Conservation (phyloP, 37 sponge, comb jelly and placozoan genomes). For the Petrosia ficiformis region DNA sequence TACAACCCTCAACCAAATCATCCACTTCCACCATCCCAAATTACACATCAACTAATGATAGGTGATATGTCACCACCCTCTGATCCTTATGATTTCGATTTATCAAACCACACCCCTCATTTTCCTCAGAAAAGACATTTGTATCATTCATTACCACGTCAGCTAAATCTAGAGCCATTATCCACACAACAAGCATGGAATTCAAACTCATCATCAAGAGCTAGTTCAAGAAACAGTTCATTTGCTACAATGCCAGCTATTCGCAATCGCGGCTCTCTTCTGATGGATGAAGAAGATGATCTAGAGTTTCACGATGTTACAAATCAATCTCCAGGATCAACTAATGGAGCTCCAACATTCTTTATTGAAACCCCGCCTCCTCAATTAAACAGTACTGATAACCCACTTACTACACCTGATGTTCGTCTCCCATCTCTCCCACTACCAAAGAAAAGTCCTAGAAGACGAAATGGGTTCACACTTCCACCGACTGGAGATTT, state of each 20-base stretch:
- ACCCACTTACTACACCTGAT: neutral
- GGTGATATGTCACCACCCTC: no score
- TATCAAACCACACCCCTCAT: no score
- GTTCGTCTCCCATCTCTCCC: neutral
- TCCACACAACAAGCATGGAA: slow-evolving; percentile 10
- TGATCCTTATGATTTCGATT: neutral
- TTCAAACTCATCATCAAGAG: slow-evolving; percentile 16
- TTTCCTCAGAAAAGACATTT: neutral
- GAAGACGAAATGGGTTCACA: slow-evolving; percentile 3
- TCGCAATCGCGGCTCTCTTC: neutral
- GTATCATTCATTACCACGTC: neutral
- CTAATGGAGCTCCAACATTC: neutral
- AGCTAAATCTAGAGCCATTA: neutral
- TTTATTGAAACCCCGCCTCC: no score
- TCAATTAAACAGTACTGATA: neutral
- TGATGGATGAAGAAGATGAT: neutral
- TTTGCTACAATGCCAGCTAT: neutral
- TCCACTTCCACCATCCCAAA: neutral
- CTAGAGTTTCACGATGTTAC: neutral
- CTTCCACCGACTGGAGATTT: neutral
- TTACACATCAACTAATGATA: no score
- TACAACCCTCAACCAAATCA: neutral
- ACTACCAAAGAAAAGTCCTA: neutral
- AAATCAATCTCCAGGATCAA: neutral
- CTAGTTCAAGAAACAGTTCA: neutral